Percentiles rank a stretch among this genome's conserved stretches.
These are phyloP conservation scores for Lamellibrachia luymesi DNA, from an alignment of 1,140 invertebrate genomes.

Conservation along the genomic window DNA sequence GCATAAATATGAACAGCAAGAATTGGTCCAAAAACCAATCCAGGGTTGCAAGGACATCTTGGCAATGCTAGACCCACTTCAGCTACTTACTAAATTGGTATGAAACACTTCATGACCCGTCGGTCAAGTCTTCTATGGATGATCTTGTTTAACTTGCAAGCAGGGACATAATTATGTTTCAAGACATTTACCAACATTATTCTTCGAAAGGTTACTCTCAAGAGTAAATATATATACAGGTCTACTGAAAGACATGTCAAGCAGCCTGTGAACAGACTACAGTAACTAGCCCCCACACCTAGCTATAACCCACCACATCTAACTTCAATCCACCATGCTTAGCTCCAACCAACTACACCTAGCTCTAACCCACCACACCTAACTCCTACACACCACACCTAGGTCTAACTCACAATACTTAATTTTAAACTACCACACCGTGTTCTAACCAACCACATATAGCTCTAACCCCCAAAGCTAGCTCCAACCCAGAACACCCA, in stretches of 20 bases:
- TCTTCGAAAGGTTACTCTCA: not conserved
- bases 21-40: not conserved
- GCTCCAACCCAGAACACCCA: no score
- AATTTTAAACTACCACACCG: no score
- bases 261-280: not conserved
- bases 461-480: no score
- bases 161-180: not conserved
- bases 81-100: not conserved
- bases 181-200: not conserved
- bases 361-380: no score
- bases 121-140: not conserved
- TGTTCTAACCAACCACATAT: no score
- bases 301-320: no score
- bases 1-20: not conserved
- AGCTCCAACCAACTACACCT: no score
- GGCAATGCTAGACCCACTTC: not conserved
- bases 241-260: not conserved
- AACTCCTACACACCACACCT: no score
- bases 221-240: not conserved
- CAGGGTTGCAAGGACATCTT: not conserved
- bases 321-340: no score
- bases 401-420: no score
- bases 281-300: no score
- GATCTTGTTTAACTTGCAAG: not conserved
- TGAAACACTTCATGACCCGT: not conserved